Evolutionary conservation across 2,797 vertebrate species (phyloP).

Genomic region (Hippopotamyrus pictus): DNA sequence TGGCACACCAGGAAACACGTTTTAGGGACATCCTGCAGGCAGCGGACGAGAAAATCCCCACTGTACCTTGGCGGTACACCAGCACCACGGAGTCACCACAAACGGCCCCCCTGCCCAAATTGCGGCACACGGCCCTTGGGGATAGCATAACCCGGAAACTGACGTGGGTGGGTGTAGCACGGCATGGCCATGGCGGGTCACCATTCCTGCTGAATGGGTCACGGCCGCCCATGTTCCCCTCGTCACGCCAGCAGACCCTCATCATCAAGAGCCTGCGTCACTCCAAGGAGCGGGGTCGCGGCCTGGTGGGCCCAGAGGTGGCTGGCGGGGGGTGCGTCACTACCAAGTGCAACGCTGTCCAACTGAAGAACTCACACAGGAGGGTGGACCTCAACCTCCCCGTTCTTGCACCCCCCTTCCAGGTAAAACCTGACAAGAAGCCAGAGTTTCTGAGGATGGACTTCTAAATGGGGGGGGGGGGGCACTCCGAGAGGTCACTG

Average conservation of each 20-base stretch:
- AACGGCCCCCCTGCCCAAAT: slow-evolving; percentile 51
- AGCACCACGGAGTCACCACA: slow-evolving; percentile 42
- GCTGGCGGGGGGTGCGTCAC: slow-evolving; percentile 36
- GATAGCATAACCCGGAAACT: slow-evolving; percentile 57
- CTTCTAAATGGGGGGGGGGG: slow-evolving; percentile 44
- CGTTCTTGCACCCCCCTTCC: slow-evolving; percentile 57
- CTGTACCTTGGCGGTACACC: slow-evolving; percentile 36
- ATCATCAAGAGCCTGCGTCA: slow-evolving; percentile 60
- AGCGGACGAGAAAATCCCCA: slow-evolving; percentile 42
- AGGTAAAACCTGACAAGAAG: slow-evolving; percentile 60
- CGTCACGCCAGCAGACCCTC: slow-evolving; percentile 57
- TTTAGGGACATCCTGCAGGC: slow-evolving; percentile 51
- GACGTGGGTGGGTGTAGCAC: slow-evolving; percentile 57
- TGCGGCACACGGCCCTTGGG: slow-evolving; percentile 53
- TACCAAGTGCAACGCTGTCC: slow-evolving; percentile 62
- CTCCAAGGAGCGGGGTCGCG: slow-evolving; percentile 58
- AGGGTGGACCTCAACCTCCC: slow-evolving; percentile 65
- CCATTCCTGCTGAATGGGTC: slow-evolving; percentile 55
- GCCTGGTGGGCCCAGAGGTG: slow-evolving; percentile 37
- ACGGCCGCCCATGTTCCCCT: slow-evolving; percentile 56
- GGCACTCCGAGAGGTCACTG: background rate
- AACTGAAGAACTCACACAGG: slow-evolving; percentile 54
- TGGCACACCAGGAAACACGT: slow-evolving; percentile 34
- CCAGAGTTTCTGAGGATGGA: slow-evolving; percentile 61
- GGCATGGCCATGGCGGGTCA: slow-evolving; percentile 43